Percentiles rank a stretch among this genome's conserved stretches.
phyloP scores from a whole-genome alignment of 2,113 vertebrate species.

The Crypturellus undulatus region DNA sequence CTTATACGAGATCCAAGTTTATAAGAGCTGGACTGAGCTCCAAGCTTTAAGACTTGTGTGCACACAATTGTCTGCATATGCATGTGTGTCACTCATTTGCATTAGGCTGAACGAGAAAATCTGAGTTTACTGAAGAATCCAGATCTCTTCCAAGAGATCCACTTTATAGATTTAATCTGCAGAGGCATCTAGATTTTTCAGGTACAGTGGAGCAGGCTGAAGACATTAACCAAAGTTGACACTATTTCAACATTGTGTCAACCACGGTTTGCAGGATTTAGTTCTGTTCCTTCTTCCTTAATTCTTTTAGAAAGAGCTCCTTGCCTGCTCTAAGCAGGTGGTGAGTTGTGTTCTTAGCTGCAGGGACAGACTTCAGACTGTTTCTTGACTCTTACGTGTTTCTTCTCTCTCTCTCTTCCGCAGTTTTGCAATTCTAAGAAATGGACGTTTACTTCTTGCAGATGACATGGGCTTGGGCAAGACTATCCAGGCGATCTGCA shows the following conservation, averaged over 20 bases:
- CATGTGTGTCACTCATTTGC: neutral
- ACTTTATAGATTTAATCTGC: neutral
- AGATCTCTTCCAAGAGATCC: neutral
- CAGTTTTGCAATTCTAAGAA: slow-evolving; percentile 90
- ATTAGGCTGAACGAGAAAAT: neutral
- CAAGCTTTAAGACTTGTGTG: neutral
- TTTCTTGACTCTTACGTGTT: neutral
- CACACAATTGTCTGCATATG: neutral
- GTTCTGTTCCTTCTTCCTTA: neutral
- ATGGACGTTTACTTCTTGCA: slow-evolving; percentile 92
- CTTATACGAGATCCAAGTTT: neutral
- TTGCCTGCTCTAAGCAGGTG: neutral
- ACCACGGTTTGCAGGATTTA: neutral
- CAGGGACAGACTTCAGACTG: neutral
- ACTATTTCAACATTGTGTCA: neutral
- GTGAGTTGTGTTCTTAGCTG: neutral
- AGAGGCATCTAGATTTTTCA: neutral
- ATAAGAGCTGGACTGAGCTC: neutral
- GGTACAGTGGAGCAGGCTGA: too few species aligned
- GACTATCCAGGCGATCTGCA: slow-evolving; percentile 96
- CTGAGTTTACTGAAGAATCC: neutral
- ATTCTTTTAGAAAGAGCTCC: neutral
- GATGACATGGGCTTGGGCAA: slow-evolving; percentile 99
- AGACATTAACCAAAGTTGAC: neutral
- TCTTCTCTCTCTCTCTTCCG: neutral